Evolutionary conservation across 2,113 vertebrate genomes (phyloP).

Genomic region (Rhizomys pruinosus): DNA sequence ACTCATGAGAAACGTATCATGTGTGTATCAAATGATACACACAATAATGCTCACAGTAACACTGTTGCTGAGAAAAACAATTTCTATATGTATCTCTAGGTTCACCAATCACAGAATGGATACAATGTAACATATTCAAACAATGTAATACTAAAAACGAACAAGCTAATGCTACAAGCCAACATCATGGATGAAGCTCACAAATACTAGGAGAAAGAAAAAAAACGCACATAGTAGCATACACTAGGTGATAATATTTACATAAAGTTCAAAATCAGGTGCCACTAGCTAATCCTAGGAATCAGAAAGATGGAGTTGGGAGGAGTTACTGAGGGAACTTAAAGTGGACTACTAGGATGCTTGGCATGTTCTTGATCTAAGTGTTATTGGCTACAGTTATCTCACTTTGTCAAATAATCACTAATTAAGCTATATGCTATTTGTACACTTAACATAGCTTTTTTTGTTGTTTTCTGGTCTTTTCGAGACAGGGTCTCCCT

Average conservation of each 20-base stretch:
- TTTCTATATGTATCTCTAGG: background rate
- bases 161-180: slow-evolving; percentile 42
- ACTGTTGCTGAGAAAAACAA: slow-evolving; percentile 37
- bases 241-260: background rate
- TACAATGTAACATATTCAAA: background rate
- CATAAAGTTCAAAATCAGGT: slow-evolving; percentile 43
- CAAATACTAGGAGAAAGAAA: background rate
- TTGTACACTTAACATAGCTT: background rate
- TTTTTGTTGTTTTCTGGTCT: no score
- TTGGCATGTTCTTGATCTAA: background rate
- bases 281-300: background rate
- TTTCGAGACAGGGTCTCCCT: no score
- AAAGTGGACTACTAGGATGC: background rate
- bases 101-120: background rate
- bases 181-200: slow-evolving; percentile 21
- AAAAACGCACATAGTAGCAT: background rate
- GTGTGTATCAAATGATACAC: background rate
- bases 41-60: background rate
- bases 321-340: background rate
- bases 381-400: background rate
- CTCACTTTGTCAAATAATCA: slow-evolving; percentile 22
- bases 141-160: slow-evolving; percentile 36
- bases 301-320: background rate
- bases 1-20: no score
- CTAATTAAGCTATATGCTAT: slow-evolving; percentile 15